Evolutionary conservation across 1,140 invertebrate genomes (phyloP).

Genomic region (Diorhabda elongata): DNA sequence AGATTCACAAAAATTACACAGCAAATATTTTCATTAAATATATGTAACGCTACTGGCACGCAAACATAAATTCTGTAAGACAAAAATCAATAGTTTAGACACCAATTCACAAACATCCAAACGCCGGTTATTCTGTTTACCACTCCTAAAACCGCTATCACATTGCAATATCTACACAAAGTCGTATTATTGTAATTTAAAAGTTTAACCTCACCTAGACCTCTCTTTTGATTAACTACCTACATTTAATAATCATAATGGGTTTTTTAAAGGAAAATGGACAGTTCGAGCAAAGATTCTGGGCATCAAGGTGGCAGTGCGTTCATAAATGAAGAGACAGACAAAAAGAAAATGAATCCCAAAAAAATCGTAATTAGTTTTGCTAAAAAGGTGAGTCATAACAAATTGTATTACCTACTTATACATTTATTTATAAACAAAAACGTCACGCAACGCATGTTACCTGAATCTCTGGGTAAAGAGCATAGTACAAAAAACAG

Average conservation of each 20-base stretch:
- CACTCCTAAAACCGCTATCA: neutral
- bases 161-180: neutral
- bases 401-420: neutral
- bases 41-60: neutral
- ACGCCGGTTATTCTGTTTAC: neutral
- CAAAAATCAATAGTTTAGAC: conserved; percentile 1
- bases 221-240: neutral
- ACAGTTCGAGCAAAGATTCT: neutral
- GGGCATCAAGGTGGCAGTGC: neutral
- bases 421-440: too few relatives aligned
- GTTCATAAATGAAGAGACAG: neutral
- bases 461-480: too few relatives aligned
- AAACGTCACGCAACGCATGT: too few relatives aligned
- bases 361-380: neutral
- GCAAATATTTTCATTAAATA: too few relatives aligned
- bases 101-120: neutral
- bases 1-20: too few relatives aligned
- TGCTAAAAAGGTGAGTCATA: neutral
- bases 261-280: neutral
- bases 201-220: neutral
- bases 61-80: neutral
- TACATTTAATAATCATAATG: conserved; percentile 1
- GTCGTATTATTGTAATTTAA: neutral
- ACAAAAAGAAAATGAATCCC: neutral
- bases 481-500: too few relatives aligned